These are phyloP conservation scores for Drosophila arawakana DNA, from an alignment of 1,140 invertebrate genomes.

Conservation along the genomic window DNA sequence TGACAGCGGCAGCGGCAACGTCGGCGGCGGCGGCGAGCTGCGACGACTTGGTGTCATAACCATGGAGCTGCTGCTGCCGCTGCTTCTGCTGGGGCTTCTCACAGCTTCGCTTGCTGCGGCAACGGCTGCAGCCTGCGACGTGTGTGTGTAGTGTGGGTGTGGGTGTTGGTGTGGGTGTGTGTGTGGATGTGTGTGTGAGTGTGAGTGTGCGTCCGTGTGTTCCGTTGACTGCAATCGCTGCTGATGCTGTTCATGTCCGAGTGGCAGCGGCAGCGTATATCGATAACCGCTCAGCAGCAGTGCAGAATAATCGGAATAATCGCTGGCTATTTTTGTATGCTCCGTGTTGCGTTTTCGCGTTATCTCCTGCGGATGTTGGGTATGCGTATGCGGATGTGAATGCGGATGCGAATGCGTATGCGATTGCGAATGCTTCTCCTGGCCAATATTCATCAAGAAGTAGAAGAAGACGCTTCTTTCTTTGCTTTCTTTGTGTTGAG, in stretches of 20 bases:
- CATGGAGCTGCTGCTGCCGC: conserved; percentile 65
- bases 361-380: not conserved
- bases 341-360: not conserved
- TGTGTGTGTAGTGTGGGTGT: conserved; percentile 12
- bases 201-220: conserved; percentile 36
- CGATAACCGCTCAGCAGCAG: conserved; percentile 55
- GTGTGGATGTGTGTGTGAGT: not conserved
- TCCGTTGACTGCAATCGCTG: conserved; percentile 24
- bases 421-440: conserved; percentile 67
- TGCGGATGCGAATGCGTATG: conserved; percentile 41
- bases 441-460: conserved; percentile 74
- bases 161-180: conserved; percentile 14
- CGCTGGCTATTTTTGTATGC: not conserved
- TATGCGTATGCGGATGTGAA: conserved; percentile 28
- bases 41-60: conserved; percentile 89
- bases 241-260: conserved; percentile 28
- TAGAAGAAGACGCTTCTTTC: conserved; percentile 22
- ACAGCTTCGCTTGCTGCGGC: conserved; percentile 17
- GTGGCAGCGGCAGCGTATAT: conserved; percentile 52
- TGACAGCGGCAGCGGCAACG: conserved; percentile 10
- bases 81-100: conserved; percentile 25
- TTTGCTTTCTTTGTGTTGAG: not conserved
- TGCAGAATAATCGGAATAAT: conserved; percentile 32
- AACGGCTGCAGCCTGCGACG: conserved; percentile 10
- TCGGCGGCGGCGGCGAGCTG: conserved; percentile 85